A percentile compares a stretch with the other conserved stretches of the same genome.
These are phyloP conservation scores for Horisme vitalbata DNA, from an alignment of 2,888 invertebrate genomes.

Conservation along the genomic window DNA sequence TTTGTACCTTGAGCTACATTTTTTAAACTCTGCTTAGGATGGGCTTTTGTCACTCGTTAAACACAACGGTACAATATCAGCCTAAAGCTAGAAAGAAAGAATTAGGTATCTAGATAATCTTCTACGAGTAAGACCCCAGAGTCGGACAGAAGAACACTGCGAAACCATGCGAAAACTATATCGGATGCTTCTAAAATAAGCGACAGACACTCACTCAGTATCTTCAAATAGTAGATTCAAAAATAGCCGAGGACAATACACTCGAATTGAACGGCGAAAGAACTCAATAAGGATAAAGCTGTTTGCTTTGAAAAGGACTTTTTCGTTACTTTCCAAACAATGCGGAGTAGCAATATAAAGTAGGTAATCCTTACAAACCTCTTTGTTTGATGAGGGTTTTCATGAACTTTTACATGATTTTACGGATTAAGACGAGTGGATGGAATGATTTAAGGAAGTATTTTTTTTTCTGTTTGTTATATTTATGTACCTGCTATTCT, in stretches of 20 bases:
- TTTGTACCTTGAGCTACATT: too few species aligned
- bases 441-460: too few species aligned
- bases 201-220: conserved; percentile 5
- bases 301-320: conserved; percentile 16
- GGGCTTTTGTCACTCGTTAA: too few species aligned
- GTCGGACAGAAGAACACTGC: too few species aligned
- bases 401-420: background rate
- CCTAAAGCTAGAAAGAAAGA: too few species aligned
- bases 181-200: background rate
- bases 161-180: too few species aligned
- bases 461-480: too few species aligned
- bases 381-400: conserved; percentile 8
- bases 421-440: background rate
- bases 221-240: conserved; percentile 4
- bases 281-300: conserved; percentile 22
- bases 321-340: conserved; percentile 20
- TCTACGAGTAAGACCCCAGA: too few species aligned
- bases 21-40: too few species aligned
- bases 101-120: too few species aligned
- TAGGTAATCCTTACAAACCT: conserved; percentile 14
- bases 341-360: conserved; percentile 8
- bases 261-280: conserved; percentile 10
- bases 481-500: too few species aligned
- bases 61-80: too few species aligned
- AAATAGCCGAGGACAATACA: conserved; percentile 15